Evolutionary conservation across 2,797 vertebrate species (phyloP), one percentile per base, ranked within the genome.

Genomic region (Sciaenops ocellatus): DNA sequence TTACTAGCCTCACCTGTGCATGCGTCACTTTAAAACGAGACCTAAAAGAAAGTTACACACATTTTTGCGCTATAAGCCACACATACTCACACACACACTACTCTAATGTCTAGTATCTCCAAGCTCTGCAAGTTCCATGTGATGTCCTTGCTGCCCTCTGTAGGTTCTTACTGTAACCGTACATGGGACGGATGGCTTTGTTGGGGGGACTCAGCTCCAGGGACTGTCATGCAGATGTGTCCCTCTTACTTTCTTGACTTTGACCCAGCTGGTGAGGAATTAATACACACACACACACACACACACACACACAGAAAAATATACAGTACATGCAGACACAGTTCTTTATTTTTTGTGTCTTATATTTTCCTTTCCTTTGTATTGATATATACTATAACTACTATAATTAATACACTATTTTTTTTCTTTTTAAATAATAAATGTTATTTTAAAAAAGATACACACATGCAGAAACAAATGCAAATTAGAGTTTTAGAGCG

Each of bases 131-230:
- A 24, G 4, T 12, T 72, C 2, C 18, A 6, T 63, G 28, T 42
- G 9, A 22, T 76, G 34, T 68, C 48, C 17, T 6, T 80, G n/a
- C 79, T 73, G 77, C 87, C 80, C 73, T 63, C 89, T 89, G 50
- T 75, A 96, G 96, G 86, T 5, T 41, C 80, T 0, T 95, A 91
- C 85, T 96, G 96, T 88, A 96, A 96, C 79, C 95, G 96, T 22
- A 96, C 96, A 0, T 96, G 96, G 96, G 96, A 96, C 0, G 96
- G 96, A 42, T 96, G 95, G 95, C 87, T 96, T 47, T 96, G 96
- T 28, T 96, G 96, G 96, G 93, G 64, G 5, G 95, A 96, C 64
- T 78, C 95, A 0, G 0, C 69, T 57, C 94, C 95, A 1, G 94
- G 94, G 24, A 94, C 85, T 0, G 75, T 83, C 11, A 70, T 91